Percentiles rank a stretch among this genome's conserved stretches.
phyloP scores from a whole-genome alignment of 1,140 invertebrate genomes.

The Aplysia californica region DNA sequence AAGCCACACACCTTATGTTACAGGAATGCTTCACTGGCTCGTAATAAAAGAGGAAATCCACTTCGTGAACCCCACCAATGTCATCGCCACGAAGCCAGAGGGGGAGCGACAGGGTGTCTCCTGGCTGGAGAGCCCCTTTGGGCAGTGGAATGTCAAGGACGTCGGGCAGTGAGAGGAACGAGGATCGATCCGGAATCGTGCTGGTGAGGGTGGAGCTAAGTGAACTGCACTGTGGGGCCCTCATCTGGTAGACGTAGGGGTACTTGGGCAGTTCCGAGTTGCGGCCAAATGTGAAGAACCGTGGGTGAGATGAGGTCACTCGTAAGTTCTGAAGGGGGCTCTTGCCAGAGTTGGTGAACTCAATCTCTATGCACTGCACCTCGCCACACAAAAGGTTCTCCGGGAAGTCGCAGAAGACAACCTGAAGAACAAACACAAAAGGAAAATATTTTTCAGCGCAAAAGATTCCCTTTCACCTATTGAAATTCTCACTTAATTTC shows the following conservation, averaged over 20 bases:
- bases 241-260: conserved; percentile 50
- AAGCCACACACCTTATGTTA: no score
- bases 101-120: conserved; percentile 71
- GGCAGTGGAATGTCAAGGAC: conserved; percentile 51
- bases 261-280: conserved; percentile 53
- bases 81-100: conserved; percentile 79
- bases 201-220: conserved; percentile 5
- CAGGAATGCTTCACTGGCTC: conserved; percentile 71
- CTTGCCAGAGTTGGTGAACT: conserved; percentile 78
- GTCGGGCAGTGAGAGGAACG: conserved; percentile 25
- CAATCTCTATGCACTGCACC: conserved; percentile 76
- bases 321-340: conserved; percentile 76
- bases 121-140: conserved; percentile 69
- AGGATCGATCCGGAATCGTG: background rate
- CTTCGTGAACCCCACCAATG: conserved; percentile 73
- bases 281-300: conserved; percentile 73
- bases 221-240: conserved; percentile 11
- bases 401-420: conserved; percentile 78
- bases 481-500: background rate
- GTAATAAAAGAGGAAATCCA: conserved; percentile 82
- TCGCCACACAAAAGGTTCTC: conserved; percentile 80
- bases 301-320: conserved; percentile 77
- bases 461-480: no score
- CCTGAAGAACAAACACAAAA: conserved; percentile 66
- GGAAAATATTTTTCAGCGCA: background rate